Conservation (phyloP, 1,140 invertebrate genomes). For the Zophobas morio region DNA sequence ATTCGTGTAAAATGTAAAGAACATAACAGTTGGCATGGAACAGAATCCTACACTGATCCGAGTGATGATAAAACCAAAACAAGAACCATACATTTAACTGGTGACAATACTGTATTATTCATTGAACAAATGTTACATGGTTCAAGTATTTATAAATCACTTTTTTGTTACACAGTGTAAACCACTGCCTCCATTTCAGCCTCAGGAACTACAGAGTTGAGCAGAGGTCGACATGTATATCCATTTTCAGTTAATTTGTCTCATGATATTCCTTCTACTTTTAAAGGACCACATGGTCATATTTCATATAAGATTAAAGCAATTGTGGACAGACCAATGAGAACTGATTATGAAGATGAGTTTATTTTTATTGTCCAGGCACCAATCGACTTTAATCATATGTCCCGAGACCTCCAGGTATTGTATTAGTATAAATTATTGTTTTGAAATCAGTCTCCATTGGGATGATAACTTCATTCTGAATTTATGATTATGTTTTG, state of each 20-base stretch:
- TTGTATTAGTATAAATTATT: conserved; percentile 31
- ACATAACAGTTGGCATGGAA: conserved; percentile 43
- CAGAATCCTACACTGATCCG: conserved; percentile 30
- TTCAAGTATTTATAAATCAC: conserved; percentile 5
- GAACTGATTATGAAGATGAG: conserved; percentile 56
- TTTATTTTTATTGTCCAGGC: conserved; percentile 52
- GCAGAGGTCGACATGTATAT: conserved; percentile 57
- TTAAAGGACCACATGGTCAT: conserved; percentile 53
- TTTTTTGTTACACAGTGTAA: neutral
- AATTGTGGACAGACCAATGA: conserved; percentile 57
- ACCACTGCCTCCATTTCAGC: conserved; percentile 47
- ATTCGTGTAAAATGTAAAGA: conserved; percentile 37
- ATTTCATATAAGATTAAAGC: conserved; percentile 55
- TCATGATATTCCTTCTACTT: conserved; percentile 54
- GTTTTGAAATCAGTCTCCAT: neutral
- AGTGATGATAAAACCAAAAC: conserved; percentile 27
- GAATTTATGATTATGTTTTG: too few relatives aligned
- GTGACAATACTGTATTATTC: conserved; percentile 32
- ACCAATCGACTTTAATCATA: conserved; percentile 54
- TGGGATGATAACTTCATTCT: neutral
- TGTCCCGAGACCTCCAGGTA: conserved; percentile 47
- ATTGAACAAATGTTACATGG: conserved; percentile 44
- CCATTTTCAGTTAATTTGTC: conserved; percentile 54
- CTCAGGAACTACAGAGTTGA: conserved; percentile 47
- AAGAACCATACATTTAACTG: conserved; percentile 24